These are phyloP conservation scores for Rhamnusium bicolor DNA, from an alignment of 2,888 invertebrate species.

Conservation along the genomic window DNA sequence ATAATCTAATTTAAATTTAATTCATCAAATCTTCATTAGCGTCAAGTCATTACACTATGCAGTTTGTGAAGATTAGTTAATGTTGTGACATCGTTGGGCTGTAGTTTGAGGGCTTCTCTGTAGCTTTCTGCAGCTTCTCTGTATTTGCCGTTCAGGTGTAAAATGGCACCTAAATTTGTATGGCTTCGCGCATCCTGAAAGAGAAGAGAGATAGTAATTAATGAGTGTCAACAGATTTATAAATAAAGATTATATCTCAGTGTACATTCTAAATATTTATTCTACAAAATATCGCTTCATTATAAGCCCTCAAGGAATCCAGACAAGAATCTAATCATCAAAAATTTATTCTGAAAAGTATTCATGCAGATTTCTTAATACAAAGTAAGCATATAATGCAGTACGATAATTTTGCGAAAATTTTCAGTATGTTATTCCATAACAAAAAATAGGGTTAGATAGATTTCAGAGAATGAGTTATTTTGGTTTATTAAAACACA, in stretches of 20 bases:
- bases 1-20: conserved; percentile 35
- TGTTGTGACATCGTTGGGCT: conserved; percentile 92
- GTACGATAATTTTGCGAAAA: too few species aligned
- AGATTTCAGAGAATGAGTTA: too few species aligned
- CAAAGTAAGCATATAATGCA: too few species aligned
- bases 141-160: conserved; percentile 94
- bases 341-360: not conserved
- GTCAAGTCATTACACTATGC: conserved; percentile 74
- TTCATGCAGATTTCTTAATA: not conserved
- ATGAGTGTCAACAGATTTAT: conserved; percentile 16
- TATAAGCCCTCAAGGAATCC: not conserved
- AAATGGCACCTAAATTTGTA: conserved; percentile 95
- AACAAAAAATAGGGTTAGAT: too few species aligned
- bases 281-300: not conserved
- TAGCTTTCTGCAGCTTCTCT: conserved; percentile 91
- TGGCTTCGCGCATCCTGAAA: conserved; percentile 89
- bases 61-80: conserved; percentile 89
- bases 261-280: conserved; percentile 5
- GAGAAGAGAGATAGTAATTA: conserved; percentile 15
- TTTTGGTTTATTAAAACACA: too few species aligned
- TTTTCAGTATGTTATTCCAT: too few species aligned
- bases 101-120: conserved; percentile 86
- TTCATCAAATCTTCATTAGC: conserved; percentile 51
- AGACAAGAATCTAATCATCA: not conserved
- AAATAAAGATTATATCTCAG: conserved; percentile 19